phyloP scores from a whole-genome alignment of 2,797 vertebrate species.

The Myotis pilosus region DNA sequence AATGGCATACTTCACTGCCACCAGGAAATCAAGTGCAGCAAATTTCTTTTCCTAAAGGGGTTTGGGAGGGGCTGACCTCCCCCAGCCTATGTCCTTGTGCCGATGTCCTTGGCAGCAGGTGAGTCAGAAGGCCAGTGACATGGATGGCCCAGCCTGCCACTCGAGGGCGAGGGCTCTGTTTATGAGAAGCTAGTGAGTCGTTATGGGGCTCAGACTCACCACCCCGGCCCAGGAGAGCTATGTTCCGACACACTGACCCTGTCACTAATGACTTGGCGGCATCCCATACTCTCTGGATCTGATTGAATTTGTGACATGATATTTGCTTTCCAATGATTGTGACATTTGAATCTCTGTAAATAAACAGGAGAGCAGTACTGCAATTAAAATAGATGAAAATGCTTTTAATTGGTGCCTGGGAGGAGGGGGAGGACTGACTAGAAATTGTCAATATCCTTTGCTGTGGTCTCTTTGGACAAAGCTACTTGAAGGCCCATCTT shows the following conservation, averaged over 20 bases:
- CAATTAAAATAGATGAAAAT: neutral
- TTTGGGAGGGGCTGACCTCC: neutral
- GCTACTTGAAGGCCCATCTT: neutral
- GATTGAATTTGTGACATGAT: neutral
- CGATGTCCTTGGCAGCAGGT: too few species aligned
- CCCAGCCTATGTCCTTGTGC: neutral
- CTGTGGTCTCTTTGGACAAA: neutral
- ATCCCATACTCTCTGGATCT: too few species aligned
- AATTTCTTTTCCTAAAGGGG: neutral
- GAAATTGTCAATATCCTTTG: neutral
- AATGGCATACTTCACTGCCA: too few species aligned
- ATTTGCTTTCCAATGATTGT: neutral
- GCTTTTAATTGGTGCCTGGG: neutral
- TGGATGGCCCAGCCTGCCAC: neutral
- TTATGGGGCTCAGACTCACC: neutral
- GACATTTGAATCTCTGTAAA: neutral
- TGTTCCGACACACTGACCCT: neutral
- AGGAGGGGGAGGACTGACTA: neutral
- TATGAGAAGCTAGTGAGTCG: neutral
- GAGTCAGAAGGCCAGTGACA: neutral
- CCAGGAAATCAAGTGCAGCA: neutral
- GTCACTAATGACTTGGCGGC: neutral
- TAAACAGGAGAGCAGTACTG: neutral
- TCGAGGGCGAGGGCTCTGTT: accelerated
- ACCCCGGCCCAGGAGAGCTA: accelerated